phyloP scores from a whole-genome alignment of 2,113 vertebrate species.

The Callorhinus ursinus region DNA sequence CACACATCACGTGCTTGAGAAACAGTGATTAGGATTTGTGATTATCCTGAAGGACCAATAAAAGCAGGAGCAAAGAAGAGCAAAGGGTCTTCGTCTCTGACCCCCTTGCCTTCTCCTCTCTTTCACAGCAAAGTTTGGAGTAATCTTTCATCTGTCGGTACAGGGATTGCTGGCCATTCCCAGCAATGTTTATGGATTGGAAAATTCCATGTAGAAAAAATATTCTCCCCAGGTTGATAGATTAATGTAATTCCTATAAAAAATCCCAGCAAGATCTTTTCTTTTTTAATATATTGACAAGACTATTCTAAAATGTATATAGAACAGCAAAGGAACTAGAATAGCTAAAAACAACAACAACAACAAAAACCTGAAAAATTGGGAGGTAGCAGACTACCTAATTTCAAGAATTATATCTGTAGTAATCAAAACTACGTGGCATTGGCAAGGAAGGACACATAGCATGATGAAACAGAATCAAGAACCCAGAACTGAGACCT shows the following conservation, averaged over 20 bases:
- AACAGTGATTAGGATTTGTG: no score
- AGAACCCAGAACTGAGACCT: not conserved
- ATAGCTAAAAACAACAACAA: not conserved
- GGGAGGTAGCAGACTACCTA: not conserved
- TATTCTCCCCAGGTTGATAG: not conserved
- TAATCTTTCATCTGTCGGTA: no score
- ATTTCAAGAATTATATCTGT: not conserved
- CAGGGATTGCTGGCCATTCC: no score
- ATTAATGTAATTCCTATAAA: constrained; percentile 7
- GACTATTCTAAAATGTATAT: not conserved
- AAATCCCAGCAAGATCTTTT: not conserved
- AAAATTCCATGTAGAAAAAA: not conserved
- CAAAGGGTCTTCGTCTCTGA: no score
- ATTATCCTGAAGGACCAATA: no score
- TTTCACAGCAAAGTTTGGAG: no score
- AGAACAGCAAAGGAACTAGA: not conserved
- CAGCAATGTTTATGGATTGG: not conserved
- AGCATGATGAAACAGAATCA: not conserved
- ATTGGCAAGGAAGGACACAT: not conserved
- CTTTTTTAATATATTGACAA: not conserved
- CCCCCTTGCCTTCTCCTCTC: no score
- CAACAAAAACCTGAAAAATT: not conserved
- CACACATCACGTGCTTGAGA: no score
- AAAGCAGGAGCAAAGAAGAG: no score
- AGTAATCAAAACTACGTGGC: not conserved